phyloP scores from a whole-genome alignment of 2,797 vertebrate genomes.

The Kryptopterus vitreolus region DNA sequence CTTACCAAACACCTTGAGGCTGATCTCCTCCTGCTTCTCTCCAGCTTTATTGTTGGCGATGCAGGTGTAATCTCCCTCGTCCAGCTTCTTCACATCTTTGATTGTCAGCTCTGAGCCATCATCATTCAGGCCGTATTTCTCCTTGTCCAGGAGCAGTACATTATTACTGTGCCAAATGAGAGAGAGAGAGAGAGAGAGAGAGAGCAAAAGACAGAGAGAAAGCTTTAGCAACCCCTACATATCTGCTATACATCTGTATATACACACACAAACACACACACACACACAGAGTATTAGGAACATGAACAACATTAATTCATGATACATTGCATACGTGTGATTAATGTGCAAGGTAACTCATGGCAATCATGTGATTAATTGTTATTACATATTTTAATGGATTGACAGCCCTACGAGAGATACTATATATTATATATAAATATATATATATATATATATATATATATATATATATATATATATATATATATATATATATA shows the following conservation, averaged over 20 bases:
- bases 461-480: too few species aligned
- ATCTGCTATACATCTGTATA: constrained; percentile 34
- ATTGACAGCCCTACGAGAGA: too few species aligned
- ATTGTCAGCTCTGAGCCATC: constrained; percentile 90
- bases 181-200: background rate
- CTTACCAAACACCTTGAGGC: constrained; percentile 96
- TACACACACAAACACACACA: too few species aligned
- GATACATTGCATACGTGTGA: too few species aligned
- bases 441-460: too few species aligned
- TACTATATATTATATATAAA: too few species aligned
- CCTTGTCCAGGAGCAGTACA: constrained; percentile 70
- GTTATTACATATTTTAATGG: too few species aligned
- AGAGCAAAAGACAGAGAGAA: constrained; percentile 1
- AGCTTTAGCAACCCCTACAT: constrained; percentile 30
- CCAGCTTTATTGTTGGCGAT: constrained; percentile 96
- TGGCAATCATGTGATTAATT: too few species aligned
- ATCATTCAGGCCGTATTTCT: constrained; percentile 87
- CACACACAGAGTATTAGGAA: too few species aligned
- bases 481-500: too few species aligned
- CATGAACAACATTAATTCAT: too few species aligned
- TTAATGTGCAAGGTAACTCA: too few species aligned
- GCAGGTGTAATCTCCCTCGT: constrained; percentile 94
- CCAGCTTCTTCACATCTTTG: constrained; percentile 85
- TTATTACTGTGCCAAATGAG: constrained; percentile 65
- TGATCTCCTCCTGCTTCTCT: constrained; percentile 84